phyloP scores from a whole-genome alignment of 2,888 invertebrate species.

The Hydrotaea diabolus region DNA sequence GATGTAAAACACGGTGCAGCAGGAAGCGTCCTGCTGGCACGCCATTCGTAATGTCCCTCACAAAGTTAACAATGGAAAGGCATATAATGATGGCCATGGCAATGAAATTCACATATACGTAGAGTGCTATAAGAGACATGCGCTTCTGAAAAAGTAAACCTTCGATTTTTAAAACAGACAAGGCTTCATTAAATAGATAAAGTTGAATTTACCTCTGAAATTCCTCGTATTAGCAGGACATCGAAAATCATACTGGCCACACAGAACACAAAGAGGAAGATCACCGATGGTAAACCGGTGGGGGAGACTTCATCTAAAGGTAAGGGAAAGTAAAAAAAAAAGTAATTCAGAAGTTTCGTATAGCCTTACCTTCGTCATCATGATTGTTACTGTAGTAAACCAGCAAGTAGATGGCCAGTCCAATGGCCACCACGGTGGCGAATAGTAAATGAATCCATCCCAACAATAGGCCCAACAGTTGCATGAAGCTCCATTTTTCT shows the following conservation, averaged over 20 bases:
- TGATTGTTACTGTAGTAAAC: too few species aligned
- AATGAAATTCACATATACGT: slow-evolving; percentile 1
- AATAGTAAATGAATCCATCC: too few species aligned
- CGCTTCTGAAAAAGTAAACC: neutral
- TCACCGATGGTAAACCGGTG: neutral
- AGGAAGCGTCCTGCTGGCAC: neutral
- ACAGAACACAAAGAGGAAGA: neutral
- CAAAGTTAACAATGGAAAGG: neutral
- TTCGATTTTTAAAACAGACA: too few species aligned
- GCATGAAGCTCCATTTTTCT: too few species aligned
- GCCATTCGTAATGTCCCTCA: neutral
- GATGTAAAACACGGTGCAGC: neutral
- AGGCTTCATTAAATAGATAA: too few species aligned
- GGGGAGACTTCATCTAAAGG: neutral
- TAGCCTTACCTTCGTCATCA: too few species aligned
- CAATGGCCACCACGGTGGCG: too few species aligned
- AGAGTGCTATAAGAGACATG: neutral
- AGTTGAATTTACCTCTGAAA: neutral
- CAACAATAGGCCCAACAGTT: too few species aligned
- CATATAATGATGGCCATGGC: neutral
- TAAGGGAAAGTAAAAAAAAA: too few species aligned
- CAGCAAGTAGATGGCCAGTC: too few species aligned
- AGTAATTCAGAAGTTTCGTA: too few species aligned
- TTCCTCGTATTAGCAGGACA: neutral
- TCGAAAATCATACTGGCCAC: slow-evolving; percentile 12